phyloP scores from a whole-genome alignment of 2,888 invertebrate genomes.

The Strigamia crassipes region DNA sequence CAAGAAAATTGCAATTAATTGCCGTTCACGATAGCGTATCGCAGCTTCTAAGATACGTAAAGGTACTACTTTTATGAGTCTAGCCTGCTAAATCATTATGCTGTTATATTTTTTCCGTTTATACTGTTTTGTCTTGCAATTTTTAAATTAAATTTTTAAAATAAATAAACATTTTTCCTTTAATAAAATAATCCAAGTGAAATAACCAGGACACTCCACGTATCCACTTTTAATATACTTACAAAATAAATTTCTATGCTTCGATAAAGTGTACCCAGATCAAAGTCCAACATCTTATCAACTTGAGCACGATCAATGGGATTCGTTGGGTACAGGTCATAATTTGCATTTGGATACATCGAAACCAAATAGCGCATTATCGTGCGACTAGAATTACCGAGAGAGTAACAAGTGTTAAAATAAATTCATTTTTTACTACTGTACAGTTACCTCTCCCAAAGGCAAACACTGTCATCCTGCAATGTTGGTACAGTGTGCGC shows the following conservation, averaged over 20 bases:
- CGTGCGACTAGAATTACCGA: slow-evolving; percentile 45
- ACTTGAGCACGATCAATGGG: slow-evolving; percentile 42
- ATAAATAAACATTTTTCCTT: too few relatives aligned
- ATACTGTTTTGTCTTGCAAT: too few relatives aligned
- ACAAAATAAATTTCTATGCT: slow-evolving; percentile 31
- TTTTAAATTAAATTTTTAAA: too few relatives aligned
- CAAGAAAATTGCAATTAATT: background rate
- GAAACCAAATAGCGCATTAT: slow-evolving; percentile 47
- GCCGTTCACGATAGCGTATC: too few relatives aligned
- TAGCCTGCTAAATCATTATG: too few relatives aligned
- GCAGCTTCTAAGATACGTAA: too few relatives aligned
- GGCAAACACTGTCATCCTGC: background rate
- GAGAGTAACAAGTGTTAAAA: background rate
- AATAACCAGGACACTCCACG: too few relatives aligned
- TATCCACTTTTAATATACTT: background rate
- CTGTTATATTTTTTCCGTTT: too few relatives aligned
- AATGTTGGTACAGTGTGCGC: slow-evolving; percentile 17
- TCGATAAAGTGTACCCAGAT: slow-evolving; percentile 43
- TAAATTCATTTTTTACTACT: background rate
- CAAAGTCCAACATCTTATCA: slow-evolving; percentile 47
- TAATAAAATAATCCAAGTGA: too few relatives aligned
- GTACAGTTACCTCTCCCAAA: slow-evolving; percentile 45
- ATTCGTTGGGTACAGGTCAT: slow-evolving; percentile 48
- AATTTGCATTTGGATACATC: slow-evolving; percentile 45
- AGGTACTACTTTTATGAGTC: too few relatives aligned